Evolutionary conservation across 2,113 vertebrate species (phyloP).

Genomic region (Poeciliopsis occidentalis): DNA sequence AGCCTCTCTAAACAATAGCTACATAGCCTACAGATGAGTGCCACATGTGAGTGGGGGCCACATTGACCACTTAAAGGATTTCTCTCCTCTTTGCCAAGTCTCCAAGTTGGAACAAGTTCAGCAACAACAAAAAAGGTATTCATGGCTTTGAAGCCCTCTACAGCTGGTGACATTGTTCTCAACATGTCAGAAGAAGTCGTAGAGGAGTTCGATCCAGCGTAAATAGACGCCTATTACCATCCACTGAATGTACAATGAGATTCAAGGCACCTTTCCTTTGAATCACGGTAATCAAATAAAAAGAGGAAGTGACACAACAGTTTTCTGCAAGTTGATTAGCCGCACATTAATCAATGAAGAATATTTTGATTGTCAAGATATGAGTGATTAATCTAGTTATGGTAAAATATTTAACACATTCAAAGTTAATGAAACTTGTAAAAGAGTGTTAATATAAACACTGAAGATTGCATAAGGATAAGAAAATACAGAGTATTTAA

Average conservation of each 20-base stretch:
- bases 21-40: conserved; percentile 70
- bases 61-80: conserved; percentile 72
- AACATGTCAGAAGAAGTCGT: conserved; percentile 38
- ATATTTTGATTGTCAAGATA: neutral
- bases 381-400: neutral
- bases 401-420: neutral
- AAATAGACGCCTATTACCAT: conserved; percentile 64
- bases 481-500: neutral
- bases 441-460: neutral
- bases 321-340: conserved; percentile 3
- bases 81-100: conserved; percentile 69
- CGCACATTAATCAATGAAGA: conserved; percentile 20
- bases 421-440: neutral
- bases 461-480: neutral
- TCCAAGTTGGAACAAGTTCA: conserved; percentile 64
- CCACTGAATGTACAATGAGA: conserved; percentile 39
- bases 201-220: conserved; percentile 49
- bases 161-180: conserved; percentile 71
- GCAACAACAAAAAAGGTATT: conserved; percentile 59
- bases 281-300: conserved; percentile 62
- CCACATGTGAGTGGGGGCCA: conserved; percentile 73
- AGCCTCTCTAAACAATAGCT: conserved; percentile 65
- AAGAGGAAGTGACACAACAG: conserved; percentile 17
- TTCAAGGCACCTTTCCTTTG: conserved; percentile 16
- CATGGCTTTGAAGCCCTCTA: conserved; percentile 65